Conservation (phyloP, 92 coral and sea anemone genomes). For the Zoanthus solanderi region DNA sequence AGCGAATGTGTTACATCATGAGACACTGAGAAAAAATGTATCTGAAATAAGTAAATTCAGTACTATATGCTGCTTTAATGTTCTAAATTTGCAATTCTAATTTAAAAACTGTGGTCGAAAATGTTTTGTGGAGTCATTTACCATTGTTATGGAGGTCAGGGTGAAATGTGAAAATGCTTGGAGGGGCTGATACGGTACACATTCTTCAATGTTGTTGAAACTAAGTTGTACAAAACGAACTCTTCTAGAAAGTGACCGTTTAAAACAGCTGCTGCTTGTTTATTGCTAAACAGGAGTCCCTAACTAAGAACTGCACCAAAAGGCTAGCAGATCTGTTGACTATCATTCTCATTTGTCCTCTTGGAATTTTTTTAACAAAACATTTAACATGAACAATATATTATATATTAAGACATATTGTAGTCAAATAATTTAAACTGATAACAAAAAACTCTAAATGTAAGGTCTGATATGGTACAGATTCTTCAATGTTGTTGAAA, state of each 20-base stretch:
- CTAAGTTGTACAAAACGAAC: constrained; percentile 40
- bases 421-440: constrained; percentile 12
- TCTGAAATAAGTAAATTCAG: too few species aligned
- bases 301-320: constrained; percentile 31
- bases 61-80: too few species aligned
- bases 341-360: constrained; percentile 21
- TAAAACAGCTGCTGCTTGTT: constrained; percentile 36
- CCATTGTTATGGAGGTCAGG: too few species aligned
- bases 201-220: constrained; percentile 38
- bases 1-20: too few species aligned
- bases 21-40: too few species aligned
- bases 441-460: constrained; percentile 39
- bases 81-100: too few species aligned
- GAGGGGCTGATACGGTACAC: constrained; percentile 32
- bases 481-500: constrained; percentile 40
- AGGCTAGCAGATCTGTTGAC: constrained; percentile 21
- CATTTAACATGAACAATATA: too few species aligned
- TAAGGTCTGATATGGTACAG: constrained; percentile 31
- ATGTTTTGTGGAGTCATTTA: too few species aligned
- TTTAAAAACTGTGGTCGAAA: too few species aligned
- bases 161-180: too few species aligned
- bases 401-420: not conserved
- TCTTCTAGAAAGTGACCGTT: constrained; percentile 35
- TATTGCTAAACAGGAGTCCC: constrained; percentile 33
- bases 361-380: too few species aligned